Conservation (phyloP, 1,140 invertebrate genomes). For the Drosophila lini region DNA sequence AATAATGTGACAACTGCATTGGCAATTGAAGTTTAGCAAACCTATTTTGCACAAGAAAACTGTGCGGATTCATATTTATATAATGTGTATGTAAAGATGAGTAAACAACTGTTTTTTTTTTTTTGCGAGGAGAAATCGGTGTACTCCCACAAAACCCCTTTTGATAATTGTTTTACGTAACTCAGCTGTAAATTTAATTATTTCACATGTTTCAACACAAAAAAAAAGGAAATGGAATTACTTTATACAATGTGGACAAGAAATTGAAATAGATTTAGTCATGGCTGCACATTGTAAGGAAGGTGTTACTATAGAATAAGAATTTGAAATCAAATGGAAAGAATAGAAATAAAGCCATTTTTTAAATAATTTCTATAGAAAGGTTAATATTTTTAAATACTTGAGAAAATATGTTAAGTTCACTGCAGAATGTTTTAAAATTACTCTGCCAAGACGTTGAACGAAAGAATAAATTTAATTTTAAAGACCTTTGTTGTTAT, state of each 20-base stretch:
- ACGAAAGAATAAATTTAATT: too few species aligned
- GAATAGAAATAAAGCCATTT: background rate
- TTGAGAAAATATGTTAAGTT: too few species aligned
- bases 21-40: background rate
- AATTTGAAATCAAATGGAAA: background rate
- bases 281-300: background rate
- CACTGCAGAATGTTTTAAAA: background rate
- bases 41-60: constrained; percentile 7
- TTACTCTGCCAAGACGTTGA: too few species aligned
- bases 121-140: background rate
- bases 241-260: background rate
- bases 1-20: constrained; percentile 29
- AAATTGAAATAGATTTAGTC: background rate
- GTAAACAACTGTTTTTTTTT: constrained; percentile 2
- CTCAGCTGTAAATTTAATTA: constrained; percentile 3
- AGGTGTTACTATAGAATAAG: background rate
- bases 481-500: background rate
- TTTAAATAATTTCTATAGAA: too few species aligned
- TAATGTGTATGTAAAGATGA: background rate
- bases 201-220: background rate
- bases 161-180: constrained; percentile 1
- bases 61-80: constrained; percentile 4
- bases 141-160: constrained; percentile 3
- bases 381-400: too few species aligned
- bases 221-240: background rate